Evolutionary conservation across 2,113 vertebrate species (phyloP).

Genomic region (Odontesthes bonariensis): DNA sequence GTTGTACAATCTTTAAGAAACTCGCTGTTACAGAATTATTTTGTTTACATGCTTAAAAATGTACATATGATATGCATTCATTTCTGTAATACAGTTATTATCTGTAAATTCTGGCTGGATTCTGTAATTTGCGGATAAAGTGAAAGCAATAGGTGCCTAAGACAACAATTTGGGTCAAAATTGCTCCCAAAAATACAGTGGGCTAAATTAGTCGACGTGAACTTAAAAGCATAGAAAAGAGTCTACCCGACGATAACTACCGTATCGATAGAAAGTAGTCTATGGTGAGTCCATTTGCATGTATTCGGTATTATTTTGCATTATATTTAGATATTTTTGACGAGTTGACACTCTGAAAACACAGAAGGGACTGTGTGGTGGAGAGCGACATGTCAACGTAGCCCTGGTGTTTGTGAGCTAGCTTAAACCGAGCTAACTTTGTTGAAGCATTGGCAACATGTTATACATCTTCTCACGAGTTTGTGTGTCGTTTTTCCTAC

Average conservation of each 20-base stretch:
- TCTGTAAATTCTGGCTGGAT: accelerated
- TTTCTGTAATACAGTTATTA: neutral
- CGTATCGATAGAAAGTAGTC: neutral
- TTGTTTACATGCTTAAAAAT: neutral
- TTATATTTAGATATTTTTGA: neutral
- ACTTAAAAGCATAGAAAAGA: neutral
- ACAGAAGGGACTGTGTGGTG: neutral
- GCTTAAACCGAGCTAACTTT: neutral
- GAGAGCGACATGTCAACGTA: neutral
- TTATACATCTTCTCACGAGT: neutral
- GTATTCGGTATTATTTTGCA: neutral
- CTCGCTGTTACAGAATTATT: too few relatives aligned
- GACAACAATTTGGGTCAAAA: accelerated
- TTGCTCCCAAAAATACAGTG: accelerated
- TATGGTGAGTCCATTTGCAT: conserved; percentile 44
- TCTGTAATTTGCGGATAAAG: neutral
- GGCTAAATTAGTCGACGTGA: neutral
- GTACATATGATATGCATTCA: accelerated
- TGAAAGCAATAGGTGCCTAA: neutral
- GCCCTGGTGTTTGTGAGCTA: conserved; percentile 16
- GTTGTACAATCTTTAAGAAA: neutral
- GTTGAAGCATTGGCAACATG: neutral
- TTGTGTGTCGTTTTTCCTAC: too few relatives aligned
- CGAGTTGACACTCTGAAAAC: neutral
- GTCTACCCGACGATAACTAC: neutral